phyloP scores from a whole-genome alignment of 2,888 invertebrate genomes.

The Tetropium fuscum region DNA sequence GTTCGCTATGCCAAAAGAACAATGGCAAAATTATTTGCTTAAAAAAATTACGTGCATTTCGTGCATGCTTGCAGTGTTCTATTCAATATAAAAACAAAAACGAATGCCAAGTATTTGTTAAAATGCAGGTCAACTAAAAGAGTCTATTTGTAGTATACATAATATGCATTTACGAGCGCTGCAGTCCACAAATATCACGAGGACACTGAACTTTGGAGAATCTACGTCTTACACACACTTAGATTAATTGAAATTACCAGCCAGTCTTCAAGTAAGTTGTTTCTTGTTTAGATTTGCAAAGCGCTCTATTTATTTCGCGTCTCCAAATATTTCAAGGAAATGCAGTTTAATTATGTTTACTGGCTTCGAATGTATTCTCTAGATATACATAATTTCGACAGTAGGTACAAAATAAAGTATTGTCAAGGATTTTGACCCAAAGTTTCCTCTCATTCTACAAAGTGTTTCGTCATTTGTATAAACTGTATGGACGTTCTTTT shows the following conservation, averaged over 20 bases:
- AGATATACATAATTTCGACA: too few relatives aligned
- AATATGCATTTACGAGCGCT: slow-evolving; percentile 36
- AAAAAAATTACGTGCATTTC: neutral
- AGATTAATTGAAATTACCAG: slow-evolving; percentile 19
- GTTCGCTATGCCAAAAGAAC: neutral
- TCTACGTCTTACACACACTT: slow-evolving; percentile 21
- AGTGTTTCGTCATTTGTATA: too few relatives aligned
- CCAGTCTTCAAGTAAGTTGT: slow-evolving; percentile 19
- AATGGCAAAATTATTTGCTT: neutral
- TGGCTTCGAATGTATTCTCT: slow-evolving; percentile 3
- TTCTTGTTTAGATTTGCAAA: slow-evolving; percentile 15
- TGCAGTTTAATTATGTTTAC: slow-evolving; percentile 10
- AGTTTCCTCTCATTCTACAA: neutral
- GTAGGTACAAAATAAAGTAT: too few relatives aligned
- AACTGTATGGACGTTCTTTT: too few relatives aligned
- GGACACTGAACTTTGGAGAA: slow-evolving; percentile 37
- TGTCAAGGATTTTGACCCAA: neutral
- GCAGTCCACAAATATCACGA: slow-evolving; percentile 39
- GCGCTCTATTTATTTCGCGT: slow-evolving; percentile 5
- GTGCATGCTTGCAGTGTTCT: neutral
- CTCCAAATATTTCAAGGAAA: slow-evolving; percentile 8
- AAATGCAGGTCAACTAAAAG: slow-evolving; percentile 26
- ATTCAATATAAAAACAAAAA: slow-evolving; percentile 9
- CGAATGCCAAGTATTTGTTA: slow-evolving; percentile 16
- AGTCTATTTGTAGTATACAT: slow-evolving; percentile 26